phyloP scores from a whole-genome alignment of 2,113 vertebrate species.

The Corydoras sp. region DNA sequence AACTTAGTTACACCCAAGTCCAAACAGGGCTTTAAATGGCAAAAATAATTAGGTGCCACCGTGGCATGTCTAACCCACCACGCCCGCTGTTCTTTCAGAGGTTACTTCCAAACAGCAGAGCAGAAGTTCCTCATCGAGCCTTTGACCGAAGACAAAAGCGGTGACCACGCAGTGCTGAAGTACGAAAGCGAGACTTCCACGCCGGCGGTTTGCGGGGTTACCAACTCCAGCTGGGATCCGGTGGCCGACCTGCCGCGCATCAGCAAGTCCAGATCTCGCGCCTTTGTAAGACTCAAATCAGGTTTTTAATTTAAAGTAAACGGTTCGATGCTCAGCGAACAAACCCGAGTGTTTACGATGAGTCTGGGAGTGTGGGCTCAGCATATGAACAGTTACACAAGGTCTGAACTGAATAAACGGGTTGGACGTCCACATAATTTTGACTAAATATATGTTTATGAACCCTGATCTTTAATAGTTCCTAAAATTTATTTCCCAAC shows the following conservation, averaged over 20 bases:
- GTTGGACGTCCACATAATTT: no score
- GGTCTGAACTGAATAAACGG: no score
- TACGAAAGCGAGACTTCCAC: conserved; percentile 36
- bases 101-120: conserved; percentile 63
- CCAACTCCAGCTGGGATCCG: conserved; percentile 62
- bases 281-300: conserved; percentile 45
- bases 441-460: no score
- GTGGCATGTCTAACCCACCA: not conserved
- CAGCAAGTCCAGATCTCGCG: conserved; percentile 55
- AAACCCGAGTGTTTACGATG: no score
- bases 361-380: no score
- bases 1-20: no score
- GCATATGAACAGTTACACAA: no score
- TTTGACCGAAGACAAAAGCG: conserved; percentile 47
- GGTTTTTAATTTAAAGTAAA: not conserved
- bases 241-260: conserved; percentile 46
- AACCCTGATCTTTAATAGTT: not conserved
- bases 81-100: conserved; percentile 46
- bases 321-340: no score
- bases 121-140: conserved; percentile 70
- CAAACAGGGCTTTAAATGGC: no score
- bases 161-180: conserved; percentile 56
- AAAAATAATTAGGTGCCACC: no score
- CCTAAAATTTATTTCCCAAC: not conserved
- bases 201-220: conserved; percentile 63